Conservation (phyloP, 2,797 vertebrate species). For the Protonibea diacanthus region DNA sequence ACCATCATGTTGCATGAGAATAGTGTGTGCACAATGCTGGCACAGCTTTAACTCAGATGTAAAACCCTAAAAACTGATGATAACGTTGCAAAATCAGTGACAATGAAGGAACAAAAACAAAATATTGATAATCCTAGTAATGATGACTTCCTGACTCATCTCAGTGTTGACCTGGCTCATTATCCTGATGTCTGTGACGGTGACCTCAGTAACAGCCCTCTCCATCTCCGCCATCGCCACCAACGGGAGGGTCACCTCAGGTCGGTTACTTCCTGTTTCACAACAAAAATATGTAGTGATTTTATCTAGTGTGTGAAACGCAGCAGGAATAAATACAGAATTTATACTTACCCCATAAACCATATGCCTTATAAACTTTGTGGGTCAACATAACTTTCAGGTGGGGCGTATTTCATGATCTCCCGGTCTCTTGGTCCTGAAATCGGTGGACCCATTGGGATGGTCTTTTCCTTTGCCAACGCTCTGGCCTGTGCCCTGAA, state of each 20-base stretch:
- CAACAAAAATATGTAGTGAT: not conserved
- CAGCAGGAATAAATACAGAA: too few species aligned
- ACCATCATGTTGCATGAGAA: constrained; percentile 5
- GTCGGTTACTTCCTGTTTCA: constrained; percentile 59
- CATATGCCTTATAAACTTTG: not conserved
- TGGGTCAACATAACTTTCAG: constrained; percentile 51
- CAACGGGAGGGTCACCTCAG: constrained; percentile 85
- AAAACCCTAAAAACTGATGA: not conserved
- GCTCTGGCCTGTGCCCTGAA: constrained; percentile 84
- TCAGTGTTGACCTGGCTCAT: constrained; percentile 86
- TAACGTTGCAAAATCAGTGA: not conserved
- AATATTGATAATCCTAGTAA: too few species aligned
- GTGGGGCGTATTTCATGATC: constrained; percentile 85
- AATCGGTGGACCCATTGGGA: constrained; percentile 81
- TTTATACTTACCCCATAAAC: too few species aligned
- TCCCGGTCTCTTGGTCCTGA: constrained; percentile 84
- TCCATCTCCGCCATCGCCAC: constrained; percentile 86
- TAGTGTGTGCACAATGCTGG: not conserved
- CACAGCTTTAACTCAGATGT: constrained; percentile 1
- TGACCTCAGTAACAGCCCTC: constrained; percentile 83
- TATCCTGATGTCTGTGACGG: constrained; percentile 81
- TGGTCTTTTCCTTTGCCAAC: constrained; percentile 85
- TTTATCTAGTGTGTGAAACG: not conserved
- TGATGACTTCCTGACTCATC: not conserved
- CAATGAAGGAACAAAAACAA: too few species aligned